Base-by-base conservation (phyloP, 53 echinoderm and acorn worm genomes). In the Hippasteria phrygiana region DNA sequence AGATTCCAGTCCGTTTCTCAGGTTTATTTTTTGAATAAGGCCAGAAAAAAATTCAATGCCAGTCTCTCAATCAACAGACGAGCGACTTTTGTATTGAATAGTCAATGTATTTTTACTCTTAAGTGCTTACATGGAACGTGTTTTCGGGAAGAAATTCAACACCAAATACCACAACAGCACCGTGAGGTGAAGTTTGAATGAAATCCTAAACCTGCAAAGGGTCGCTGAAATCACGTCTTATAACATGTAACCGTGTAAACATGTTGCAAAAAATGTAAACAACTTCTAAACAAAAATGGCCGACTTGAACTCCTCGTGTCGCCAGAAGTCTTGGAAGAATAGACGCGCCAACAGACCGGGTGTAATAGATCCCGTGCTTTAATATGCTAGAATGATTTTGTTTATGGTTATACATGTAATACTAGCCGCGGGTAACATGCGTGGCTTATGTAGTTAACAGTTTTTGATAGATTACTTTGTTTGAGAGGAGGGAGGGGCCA, bases 351-450 rank as follows among this genome's bases (percentile, higher is more conserved):
- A 66, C 10, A 64, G 13, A 66, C 34, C 35, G 1, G 16, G 36
- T 66, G 67, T 33, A 73, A 73, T 73, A 12, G 41, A 73, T 73
- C 73, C 73, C 10, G 5, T 24, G 22, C n/a, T 22, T 73, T 27
- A 73, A 41, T 43, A 40, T 43, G 32, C 73, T 34, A 20, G 43
- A 73, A 43, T 43, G 73, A 32, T 27, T 73, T 73, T 73, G 73
- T 73, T 73, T 41, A 42, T 41, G 43, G 39, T 18, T 17, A 17
- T n/a, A n/a, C n/a, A n/a, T n/a, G n/a, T n/a, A n/a, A n/a, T n/a
- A n/a, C 39, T 14, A 35, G 18, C 16, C 14, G 26, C 22, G 3
- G 6, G 36, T 18, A 70, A 40, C 73, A 42, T 73, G 73, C 42
- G 40, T 14, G 73, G 73, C 0, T 42, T 73, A 39, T 42, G 73